Percentiles rank a stretch among this genome's conserved stretches.
phyloP scores from a whole-genome alignment of 2,113 vertebrate genomes.

The Zosterops lateralis region DNA sequence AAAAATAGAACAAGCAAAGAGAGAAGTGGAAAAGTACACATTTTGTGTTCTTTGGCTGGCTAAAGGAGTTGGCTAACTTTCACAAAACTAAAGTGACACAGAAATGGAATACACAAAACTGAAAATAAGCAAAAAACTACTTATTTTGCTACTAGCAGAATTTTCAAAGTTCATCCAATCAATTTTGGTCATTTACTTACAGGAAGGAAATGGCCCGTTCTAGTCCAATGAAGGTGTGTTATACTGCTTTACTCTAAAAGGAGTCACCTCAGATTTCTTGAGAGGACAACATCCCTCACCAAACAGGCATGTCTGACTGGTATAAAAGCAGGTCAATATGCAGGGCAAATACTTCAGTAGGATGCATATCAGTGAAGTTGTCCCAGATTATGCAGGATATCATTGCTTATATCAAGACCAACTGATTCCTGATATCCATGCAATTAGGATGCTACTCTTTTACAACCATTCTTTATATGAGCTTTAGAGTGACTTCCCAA shows the following conservation, averaged over 20 bases:
- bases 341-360: background rate
- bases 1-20: background rate
- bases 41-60: background rate
- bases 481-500: background rate
- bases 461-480: background rate
- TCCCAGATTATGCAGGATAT: background rate
- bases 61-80: background rate
- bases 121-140: background rate
- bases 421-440: background rate
- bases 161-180: background rate
- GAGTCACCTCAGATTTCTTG: background rate
- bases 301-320: background rate
- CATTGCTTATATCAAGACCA: background rate
- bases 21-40: background rate
- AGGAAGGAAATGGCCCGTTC: background rate
- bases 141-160: background rate
- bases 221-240: background rate
- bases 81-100: background rate
- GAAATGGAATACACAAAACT: background rate
- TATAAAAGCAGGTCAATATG: background rate
- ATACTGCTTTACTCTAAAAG: background rate
- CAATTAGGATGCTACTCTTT: background rate
- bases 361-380: rapidly evolving
- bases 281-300: background rate
- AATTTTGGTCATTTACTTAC: background rate